Conservation (phyloP, 2,888 invertebrate genomes). For the Drosophila birchii region DNA sequence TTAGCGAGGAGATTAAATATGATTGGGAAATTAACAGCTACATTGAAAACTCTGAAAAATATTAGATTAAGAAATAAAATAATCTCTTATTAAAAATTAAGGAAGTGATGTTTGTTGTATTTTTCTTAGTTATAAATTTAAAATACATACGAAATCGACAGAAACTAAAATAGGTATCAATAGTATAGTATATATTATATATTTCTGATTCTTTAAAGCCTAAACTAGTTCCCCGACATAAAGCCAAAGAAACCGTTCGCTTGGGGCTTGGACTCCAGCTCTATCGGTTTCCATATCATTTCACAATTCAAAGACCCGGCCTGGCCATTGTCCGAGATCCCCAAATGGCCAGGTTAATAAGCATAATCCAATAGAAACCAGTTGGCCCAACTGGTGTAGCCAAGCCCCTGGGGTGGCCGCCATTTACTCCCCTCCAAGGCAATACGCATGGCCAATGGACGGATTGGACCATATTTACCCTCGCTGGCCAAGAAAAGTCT, state of each 20-base stretch:
- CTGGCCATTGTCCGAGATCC: conserved; percentile 31
- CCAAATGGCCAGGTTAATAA: conserved; percentile 57
- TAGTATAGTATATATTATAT: neutral
- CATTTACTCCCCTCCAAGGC: conserved; percentile 25
- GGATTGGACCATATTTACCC: conserved; percentile 49
- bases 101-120: too few species aligned
- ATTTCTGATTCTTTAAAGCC: conserved; percentile 2
- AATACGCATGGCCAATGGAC: conserved; percentile 50
- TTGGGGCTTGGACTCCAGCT: conserved; percentile 10
- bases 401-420: conserved; percentile 34
- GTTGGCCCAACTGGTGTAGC: conserved; percentile 47
- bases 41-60: neutral
- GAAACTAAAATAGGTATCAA: neutral
- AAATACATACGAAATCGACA: neutral
- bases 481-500: conserved; percentile 10
- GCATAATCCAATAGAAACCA: conserved; percentile 58
- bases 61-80: neutral
- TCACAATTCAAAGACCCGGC: conserved; percentile 31
- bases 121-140: neutral
- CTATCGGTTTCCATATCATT: conserved; percentile 35
- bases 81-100: neutral
- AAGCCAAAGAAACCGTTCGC: conserved; percentile 25
- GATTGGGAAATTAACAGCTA: neutral
- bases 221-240: conserved; percentile 10
- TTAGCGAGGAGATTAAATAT: neutral